Percentiles rank a stretch among this genome's conserved stretches.
These are phyloP conservation scores for Actenoides lindsayi DNA, from an alignment of 2,113 vertebrate species.

Conservation along the genomic window DNA sequence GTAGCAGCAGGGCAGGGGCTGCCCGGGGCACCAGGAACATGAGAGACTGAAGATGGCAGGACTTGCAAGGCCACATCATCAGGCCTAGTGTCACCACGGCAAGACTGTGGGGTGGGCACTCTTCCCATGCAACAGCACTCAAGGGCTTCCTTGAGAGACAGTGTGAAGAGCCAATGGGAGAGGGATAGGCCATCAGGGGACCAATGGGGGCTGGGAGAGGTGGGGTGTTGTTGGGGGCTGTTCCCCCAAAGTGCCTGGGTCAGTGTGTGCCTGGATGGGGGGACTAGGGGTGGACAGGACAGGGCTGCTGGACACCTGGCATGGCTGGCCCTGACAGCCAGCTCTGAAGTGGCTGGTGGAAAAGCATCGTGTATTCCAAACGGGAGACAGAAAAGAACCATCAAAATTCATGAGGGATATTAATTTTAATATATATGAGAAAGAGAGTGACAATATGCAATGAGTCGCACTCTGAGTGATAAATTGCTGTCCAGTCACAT, in stretches of 20 bases:
- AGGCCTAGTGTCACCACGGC: background rate
- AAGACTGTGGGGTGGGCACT: accelerated
- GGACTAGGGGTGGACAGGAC: background rate
- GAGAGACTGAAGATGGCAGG: background rate
- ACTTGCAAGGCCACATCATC: too few relatives aligned
- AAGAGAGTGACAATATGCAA: background rate
- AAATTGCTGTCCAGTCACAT: background rate
- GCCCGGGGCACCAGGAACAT: accelerated
- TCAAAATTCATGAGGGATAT: constrained; percentile 34
- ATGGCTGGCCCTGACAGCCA: background rate
- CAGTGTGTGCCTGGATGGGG: background rate
- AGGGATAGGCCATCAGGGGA: background rate
- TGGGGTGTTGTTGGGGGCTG: accelerated
- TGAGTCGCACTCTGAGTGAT: background rate
- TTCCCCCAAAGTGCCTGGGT: accelerated
- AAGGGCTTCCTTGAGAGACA: background rate
- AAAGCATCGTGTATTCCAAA: background rate
- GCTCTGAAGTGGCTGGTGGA: background rate
- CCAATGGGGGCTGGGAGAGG: background rate
- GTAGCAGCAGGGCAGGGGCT: accelerated
- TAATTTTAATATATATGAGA: constrained; percentile 46
- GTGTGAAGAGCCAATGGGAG: background rate
- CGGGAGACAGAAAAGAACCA: background rate
- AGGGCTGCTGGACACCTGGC: too few relatives aligned
- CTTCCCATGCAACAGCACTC: too few relatives aligned